Percentiles rank a stretch among this genome's conserved stretches.
Conservation (phyloP, 2,797 vertebrate species). For the Manis crassicaudata region DNA sequence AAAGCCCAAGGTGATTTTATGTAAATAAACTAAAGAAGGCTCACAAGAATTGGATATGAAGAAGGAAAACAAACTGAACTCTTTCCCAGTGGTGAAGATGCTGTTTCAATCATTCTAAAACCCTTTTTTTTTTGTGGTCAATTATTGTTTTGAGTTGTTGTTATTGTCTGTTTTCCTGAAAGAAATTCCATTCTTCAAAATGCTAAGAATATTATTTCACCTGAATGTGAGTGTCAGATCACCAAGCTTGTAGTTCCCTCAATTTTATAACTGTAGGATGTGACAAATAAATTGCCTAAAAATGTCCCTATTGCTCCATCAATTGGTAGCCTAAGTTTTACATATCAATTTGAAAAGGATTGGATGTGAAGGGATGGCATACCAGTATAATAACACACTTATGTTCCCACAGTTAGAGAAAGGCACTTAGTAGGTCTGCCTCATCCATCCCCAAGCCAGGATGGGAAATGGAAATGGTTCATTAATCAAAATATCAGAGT, state of each 20-base stretch:
- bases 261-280: not conserved
- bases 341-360: not conserved
- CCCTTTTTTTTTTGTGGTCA: not conserved
- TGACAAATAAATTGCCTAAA: not conserved
- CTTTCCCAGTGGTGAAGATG: not conserved
- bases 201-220: not conserved
- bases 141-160: not conserved
- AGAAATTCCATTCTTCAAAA: not conserved
- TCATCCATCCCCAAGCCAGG: not conserved
- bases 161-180: not conserved
- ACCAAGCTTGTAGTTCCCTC: not conserved
- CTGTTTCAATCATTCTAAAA: not conserved
- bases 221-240: not conserved
- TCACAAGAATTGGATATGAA: not conserved
- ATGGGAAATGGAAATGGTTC: not conserved
- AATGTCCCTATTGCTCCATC: not conserved
- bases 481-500: not conserved
- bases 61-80: not conserved
- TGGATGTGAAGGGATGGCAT: not conserved
- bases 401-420: not conserved
- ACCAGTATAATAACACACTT: not conserved
- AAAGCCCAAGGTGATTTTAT: not conserved
- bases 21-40: not conserved
- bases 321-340: not conserved
- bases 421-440: not conserved